These are phyloP conservation scores for Sebastolobus altivelis DNA, from an alignment of 2,797 vertebrate genomes.

Conservation along the genomic window DNA sequence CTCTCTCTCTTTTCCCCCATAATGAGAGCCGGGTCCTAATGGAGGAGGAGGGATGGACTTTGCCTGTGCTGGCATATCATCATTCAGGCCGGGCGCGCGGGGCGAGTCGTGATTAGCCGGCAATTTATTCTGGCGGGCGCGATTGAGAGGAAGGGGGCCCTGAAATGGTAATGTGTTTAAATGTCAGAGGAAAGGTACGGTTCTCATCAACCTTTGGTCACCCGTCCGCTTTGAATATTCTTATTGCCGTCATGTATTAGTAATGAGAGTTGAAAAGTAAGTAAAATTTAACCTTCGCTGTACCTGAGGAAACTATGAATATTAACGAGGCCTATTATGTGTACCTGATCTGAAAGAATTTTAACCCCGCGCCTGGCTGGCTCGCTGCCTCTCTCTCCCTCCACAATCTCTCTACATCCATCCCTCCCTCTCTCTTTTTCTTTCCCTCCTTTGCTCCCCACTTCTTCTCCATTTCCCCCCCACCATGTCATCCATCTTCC, in stretches of 20 bases:
- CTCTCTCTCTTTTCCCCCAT: slow-evolving; percentile 18
- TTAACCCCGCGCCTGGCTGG: slow-evolving; percentile 77
- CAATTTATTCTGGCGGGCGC: slow-evolving; percentile 84
- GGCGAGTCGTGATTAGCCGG: slow-evolving; percentile 82
- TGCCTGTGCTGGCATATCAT: slow-evolving; percentile 70
- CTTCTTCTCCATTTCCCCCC: neutral
- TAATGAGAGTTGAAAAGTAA: slow-evolving; percentile 90
- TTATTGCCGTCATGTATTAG: slow-evolving; percentile 90
- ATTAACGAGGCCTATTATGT: slow-evolving; percentile 90
- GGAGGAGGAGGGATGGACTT: slow-evolving; percentile 53
- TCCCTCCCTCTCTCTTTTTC: neutral
- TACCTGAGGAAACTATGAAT: slow-evolving; percentile 89
- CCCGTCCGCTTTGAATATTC: slow-evolving; percentile 89
- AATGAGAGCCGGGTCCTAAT: slow-evolving; percentile 53
- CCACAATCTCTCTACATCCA: slow-evolving; percentile 24
- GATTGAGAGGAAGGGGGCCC: slow-evolving; percentile 77
- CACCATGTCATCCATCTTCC: neutral
- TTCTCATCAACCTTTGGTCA: slow-evolving; percentile 90
- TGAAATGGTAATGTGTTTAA: slow-evolving; percentile 91
- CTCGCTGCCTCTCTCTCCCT: slow-evolving; percentile 25
- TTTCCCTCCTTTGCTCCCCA: neutral
- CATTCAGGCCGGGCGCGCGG: slow-evolving; percentile 73
- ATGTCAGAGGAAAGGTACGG: slow-evolving; percentile 88
- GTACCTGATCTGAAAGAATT: slow-evolving; percentile 90
- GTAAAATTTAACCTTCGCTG: slow-evolving; percentile 91